Evolutionary conservation across 2,113 vertebrate species (phyloP), one percentile per base, ranked within the genome.

Genomic region (Prinia subflava): DNA sequence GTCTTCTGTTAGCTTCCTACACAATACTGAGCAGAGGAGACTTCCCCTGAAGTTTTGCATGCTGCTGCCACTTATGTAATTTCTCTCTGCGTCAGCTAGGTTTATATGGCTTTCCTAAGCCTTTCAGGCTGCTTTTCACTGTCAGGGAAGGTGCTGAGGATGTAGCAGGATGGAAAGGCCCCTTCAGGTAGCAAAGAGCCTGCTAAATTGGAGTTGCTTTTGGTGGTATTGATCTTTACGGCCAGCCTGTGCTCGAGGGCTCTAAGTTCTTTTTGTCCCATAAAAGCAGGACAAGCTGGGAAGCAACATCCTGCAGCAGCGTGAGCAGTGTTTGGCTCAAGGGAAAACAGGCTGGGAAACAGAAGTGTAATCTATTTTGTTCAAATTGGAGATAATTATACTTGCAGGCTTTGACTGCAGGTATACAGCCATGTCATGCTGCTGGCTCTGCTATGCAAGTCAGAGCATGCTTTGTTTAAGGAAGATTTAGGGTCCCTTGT

Each of bases 31-130:
- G 96, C 71, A 96, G 78, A 85, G 87, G 75, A 96, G 95, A 97
- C 95, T 92, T 96, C 83, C 95, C 82, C 77, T 95, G 71, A 96
- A 95, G 94, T 96, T 94, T 59, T 90, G 63, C 87, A 77, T 47
- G 55, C 79, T 97, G 91, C 91, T 89, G 83, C 68, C 83, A 87
- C 93, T 97, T 97, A 94, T 1, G 81, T 97, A 97, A 97, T 92
- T 78, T 89, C 64, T 80, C 80, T 75, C 89, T 88, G 89, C 46
- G 6, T 91, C 87, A 95, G 11, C 59, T 35, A 53, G 65, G 59
- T 69, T 90, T 37, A 22, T 6, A 31, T 10, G 24, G 64, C 56
- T 94, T 94, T 91, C 57, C 56, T 69, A 55, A 78, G 64, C 53
- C 59, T 65, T 92, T 41, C 70, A 81, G 69, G 42, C 65, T 91